Percentiles rank a stretch among this genome's conserved stretches.
phyloP scores from a whole-genome alignment of 2,797 vertebrate species.

The Ibycter americanus region DNA sequence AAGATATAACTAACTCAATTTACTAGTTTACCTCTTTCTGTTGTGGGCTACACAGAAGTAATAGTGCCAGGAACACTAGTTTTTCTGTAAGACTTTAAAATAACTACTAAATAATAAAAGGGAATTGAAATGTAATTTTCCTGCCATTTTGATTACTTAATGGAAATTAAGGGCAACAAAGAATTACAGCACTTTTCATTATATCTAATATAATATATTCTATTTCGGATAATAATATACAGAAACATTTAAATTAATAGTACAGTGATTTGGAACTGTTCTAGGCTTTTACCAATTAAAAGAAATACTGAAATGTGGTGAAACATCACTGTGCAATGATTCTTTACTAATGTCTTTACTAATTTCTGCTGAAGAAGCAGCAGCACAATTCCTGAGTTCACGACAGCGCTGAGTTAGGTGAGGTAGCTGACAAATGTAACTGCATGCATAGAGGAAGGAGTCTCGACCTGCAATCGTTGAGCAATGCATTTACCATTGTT shows the following conservation, averaged over 20 bases:
- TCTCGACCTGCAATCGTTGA: background rate
- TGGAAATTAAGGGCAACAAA: background rate
- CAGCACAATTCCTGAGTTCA: background rate
- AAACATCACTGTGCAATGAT: background rate
- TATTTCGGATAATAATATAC: background rate
- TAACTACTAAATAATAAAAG: background rate
- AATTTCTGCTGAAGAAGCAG: background rate
- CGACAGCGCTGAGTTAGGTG: background rate
- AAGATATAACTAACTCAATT: background rate
- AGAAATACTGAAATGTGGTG: background rate
- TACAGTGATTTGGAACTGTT: background rate
- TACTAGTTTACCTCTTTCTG: background rate
- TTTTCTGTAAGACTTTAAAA: background rate
- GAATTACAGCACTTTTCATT: background rate
- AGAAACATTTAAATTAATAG: background rate
- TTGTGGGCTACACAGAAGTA: background rate
- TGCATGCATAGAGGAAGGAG: accelerated
- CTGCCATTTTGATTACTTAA: background rate
- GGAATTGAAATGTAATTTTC: background rate
- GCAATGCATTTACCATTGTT: background rate
- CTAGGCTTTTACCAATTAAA: background rate
- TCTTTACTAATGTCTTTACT: background rate
- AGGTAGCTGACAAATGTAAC: background rate
- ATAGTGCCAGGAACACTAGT: background rate
- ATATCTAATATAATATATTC: background rate